Base-by-base conservation (phyloP, 2,797 vertebrate genomes). In the Syndactyla subalaris region DNA sequence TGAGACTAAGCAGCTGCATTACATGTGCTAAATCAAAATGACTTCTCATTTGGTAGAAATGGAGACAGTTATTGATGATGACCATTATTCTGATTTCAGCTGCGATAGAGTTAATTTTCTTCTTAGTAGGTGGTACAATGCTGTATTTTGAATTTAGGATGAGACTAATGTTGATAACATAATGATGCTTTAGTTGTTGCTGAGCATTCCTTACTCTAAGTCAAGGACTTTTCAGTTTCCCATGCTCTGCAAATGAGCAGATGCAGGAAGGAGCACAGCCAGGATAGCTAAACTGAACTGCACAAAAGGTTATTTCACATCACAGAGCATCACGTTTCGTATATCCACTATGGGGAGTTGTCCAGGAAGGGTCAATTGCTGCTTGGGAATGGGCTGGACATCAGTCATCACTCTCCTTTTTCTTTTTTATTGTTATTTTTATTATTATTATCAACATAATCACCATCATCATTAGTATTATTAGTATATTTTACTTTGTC, bases 201-300 rank as follows among this genome's bases (percentile, higher is more conserved):
- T 74, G 23, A 71, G 14, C 14, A 43, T 8, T n/a, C 11, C 34
- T 57, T 38, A 10, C 27, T 36, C 15, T 29, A 38, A 57, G 36
- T n/a, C 17, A 45, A 58, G 24, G 24, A 16, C 4, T 16, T 65
- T 71, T 71, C 72, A 26, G 8, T 45, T 58, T 51, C 38, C 43
- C 7, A 6, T 34, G 9, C 29, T 63, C 38, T 71, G 14, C 6
- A 8, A 30, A 24, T 13, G n/a, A 77, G 10, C 13, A 76, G 20
- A 15, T n/a, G 9, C 32, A 18, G 4, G 23, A 57, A 38, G 11
- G 7, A 63, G 3, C 29, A n/a, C 0, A 1, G 17, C 20, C 21
- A 58, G 58, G n/a, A 58, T 18, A 27, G 16, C n/a, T 71, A 79
- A 77, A 8, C 38, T 77, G 52, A 71, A 39, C 8, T 34, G 18